phyloP scores from a whole-genome alignment of 1,140 invertebrate species.

The Drosophila nikananu region DNA sequence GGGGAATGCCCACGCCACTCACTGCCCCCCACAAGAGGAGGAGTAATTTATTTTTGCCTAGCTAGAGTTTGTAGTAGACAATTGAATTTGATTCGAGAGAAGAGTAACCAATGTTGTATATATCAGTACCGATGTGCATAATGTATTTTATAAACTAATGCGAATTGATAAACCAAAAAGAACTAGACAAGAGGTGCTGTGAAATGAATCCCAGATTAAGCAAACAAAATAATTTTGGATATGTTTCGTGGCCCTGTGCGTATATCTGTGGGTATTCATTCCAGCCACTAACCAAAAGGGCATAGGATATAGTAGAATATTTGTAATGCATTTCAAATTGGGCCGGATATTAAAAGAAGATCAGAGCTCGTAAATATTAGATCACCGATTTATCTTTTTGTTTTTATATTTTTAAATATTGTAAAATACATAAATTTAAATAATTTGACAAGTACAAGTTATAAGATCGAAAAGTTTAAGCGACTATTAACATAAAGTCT shows the following conservation, averaged over 20 bases:
- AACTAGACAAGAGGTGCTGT: conserved; percentile 30
- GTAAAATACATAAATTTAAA: neutral
- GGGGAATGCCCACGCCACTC: neutral
- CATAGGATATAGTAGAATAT: neutral
- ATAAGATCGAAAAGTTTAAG: neutral
- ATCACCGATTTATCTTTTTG: neutral
- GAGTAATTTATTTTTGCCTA: conserved; percentile 70
- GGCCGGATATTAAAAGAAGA: neutral
- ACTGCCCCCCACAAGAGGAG: conserved; percentile 9
- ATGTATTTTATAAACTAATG: conserved; percentile 61
- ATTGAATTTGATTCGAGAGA: conserved; percentile 55
- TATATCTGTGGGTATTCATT: conserved; percentile 29
- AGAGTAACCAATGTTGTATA: conserved; percentile 53
- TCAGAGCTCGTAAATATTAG: neutral
- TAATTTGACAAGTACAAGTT: neutral
- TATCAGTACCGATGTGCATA: conserved; percentile 50
- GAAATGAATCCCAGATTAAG: conserved; percentile 52
- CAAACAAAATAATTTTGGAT: conserved; percentile 33
- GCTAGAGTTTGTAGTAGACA: conserved; percentile 68
- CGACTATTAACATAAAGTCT: neutral
- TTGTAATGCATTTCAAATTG: conserved; percentile 7
- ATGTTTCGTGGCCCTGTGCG: conserved; percentile 44
- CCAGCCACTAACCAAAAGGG: conserved; percentile 14
- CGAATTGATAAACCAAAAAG: conserved; percentile 46
- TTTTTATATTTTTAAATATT: neutral